Evolutionary conservation across 2,888 invertebrate species (phyloP).

Genomic region (Anagyrus pseudococci): DNA sequence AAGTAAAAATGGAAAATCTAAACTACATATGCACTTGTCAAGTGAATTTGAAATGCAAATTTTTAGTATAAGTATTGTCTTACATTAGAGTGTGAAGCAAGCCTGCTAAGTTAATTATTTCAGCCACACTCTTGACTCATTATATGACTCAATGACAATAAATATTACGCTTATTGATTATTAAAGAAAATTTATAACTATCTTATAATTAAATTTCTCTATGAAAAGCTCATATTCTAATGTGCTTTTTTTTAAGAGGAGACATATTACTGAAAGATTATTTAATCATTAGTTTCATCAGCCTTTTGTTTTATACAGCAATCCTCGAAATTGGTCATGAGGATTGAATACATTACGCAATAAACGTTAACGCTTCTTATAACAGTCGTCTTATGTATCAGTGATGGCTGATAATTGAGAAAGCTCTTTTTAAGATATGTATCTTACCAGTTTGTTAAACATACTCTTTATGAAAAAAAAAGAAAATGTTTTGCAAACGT

Average conservation of each 20-base stretch:
- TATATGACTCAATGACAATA: conserved; percentile 33
- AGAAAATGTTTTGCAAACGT: conserved; percentile 4
- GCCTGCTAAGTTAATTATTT: conserved; percentile 13
- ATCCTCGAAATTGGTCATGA: conserved; percentile 27
- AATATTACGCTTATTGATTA: conserved; percentile 29
- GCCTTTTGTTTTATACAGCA: conserved; percentile 45
- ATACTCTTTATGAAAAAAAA: conserved; percentile 12
- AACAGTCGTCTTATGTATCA: conserved; percentile 9
- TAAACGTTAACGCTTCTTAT: conserved; percentile 21
- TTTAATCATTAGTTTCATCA: conserved; percentile 41
- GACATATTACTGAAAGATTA: conserved; percentile 25
- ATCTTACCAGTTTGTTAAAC: conserved; percentile 30
- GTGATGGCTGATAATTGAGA: conserved; percentile 19
- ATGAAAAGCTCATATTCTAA: conserved; percentile 25
- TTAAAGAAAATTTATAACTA: conserved; percentile 22
- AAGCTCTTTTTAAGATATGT: conserved; percentile 30
- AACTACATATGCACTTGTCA: conserved; percentile 26
- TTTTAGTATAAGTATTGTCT: conserved; percentile 28
- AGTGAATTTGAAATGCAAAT: conserved; percentile 24
- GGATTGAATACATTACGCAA: conserved; percentile 18
- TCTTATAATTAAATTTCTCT: conserved; percentile 27
- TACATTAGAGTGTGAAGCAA: conserved; percentile 21
- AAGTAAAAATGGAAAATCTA: conserved; percentile 22
- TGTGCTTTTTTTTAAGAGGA: conserved; percentile 30
- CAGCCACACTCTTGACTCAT: conserved; percentile 31